These are phyloP conservation scores for Rhadina sibilatrix DNA, from an alignment of 2,113 vertebrate genomes.

Conservation along the genomic window DNA sequence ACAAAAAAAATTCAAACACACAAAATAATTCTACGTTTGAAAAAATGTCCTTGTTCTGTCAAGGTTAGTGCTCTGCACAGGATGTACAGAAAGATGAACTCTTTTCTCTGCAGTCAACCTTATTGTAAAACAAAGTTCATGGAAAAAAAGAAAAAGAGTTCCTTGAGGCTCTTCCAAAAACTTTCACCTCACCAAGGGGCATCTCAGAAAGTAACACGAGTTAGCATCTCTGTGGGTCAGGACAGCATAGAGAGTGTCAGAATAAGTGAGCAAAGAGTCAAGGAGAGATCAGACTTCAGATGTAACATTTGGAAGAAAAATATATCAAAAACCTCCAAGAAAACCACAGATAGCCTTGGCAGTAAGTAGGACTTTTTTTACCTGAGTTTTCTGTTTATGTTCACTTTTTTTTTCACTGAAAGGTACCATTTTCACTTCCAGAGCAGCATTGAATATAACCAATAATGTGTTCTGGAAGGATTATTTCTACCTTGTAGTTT, in stretches of 20 bases:
- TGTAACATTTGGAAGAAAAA: not conserved
- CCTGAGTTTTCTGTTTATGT: not conserved
- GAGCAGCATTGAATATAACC: not conserved
- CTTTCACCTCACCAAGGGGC: not conserved
- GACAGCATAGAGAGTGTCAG: not conserved
- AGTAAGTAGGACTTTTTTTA: not conserved
- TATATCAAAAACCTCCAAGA: not conserved
- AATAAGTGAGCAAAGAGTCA: not conserved
- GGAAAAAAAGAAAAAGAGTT: not conserved
- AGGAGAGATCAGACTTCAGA: not conserved
- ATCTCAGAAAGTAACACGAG: not conserved
- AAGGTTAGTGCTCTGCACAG: not conserved
- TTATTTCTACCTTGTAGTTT: not conserved
- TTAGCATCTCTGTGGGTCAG: not conserved
- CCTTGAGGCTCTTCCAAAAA: not conserved
- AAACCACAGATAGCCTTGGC: not conserved
- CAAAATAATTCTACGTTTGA: not conserved
- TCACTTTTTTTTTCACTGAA: not conserved
- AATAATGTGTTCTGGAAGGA: not conserved
- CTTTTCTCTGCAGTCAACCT: not conserved
- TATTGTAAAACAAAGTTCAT: not conserved
- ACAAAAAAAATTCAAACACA: not conserved
- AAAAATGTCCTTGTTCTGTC: not conserved
- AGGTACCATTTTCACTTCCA: not conserved
- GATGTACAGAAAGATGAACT: not conserved